Base-by-base conservation (phyloP, 2,888 invertebrate genomes). In the Aleiodes alternator region DNA sequence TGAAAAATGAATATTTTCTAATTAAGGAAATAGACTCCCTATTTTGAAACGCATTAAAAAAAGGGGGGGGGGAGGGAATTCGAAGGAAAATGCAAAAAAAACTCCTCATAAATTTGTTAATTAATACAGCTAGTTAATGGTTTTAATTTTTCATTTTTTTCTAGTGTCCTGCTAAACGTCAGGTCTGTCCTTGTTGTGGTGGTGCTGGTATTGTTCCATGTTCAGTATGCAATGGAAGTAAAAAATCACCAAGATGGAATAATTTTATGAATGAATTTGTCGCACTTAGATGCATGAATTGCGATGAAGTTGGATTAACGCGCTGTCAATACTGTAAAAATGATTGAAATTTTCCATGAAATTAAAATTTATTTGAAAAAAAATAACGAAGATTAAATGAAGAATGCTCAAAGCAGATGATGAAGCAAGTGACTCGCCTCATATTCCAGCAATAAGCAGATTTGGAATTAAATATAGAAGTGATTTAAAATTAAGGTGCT, bases 201-300 rank as follows among this genome's bases (percentile, higher is more conserved):
- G 98, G 98, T 0, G 98, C 96, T 91, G 93, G 97, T 59, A 93
- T 96, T 77, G 92, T 98, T 48, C 97, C 98, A 1, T 98, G 98
- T 90, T 92, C 94, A 69, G 94, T 95, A 80, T 98, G 98, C 92
- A 97, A 96, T 85, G 98, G 98, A 48, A 97, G 97, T 88, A 98
- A 98, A 92, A 98, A 98, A 91, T 97, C 97, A 16, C 94, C 97
- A 69, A 96, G 97, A 88, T 92, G 98, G 83, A 98, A 98, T 91
- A 95, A 97, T 88, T 98, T 98, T 90, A 97, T 97, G 0, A 94
- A 96, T 51, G 97, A 97, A 90, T 96, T 98, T 88, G 95, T 97
- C 78, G 97, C 97, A 23, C 92, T 98, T 83, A 96, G 96, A 86
- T 98, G 97, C 90, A 97, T 97, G 95, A 96, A 96, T 89, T 97